Conservation (phyloP, 2,888 invertebrate genomes). For the Eupithecia abbreviata region DNA sequence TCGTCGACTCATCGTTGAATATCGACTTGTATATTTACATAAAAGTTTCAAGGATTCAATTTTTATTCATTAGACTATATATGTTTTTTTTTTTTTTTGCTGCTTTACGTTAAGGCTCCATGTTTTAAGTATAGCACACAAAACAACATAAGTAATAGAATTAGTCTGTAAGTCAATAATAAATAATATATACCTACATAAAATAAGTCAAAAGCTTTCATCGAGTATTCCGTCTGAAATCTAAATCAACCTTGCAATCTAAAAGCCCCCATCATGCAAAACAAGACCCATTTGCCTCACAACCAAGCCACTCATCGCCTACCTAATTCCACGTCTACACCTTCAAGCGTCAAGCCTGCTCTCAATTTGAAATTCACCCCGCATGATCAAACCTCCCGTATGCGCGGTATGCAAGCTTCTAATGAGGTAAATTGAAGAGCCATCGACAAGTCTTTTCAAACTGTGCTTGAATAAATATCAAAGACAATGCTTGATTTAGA, state of each 20-base stretch:
- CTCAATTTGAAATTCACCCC: conserved; percentile 65
- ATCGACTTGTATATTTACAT: not conserved
- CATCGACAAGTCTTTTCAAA: conserved; percentile 63
- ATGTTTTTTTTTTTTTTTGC: not conserved
- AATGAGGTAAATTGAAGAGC: conserved; percentile 71
- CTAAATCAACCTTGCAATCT: not conserved
- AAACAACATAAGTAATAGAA: not conserved
- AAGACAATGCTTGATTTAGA: conserved; percentile 50
- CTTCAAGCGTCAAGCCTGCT: conserved; percentile 37
- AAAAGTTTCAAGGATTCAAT: too few relatives aligned
- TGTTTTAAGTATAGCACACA: not conserved
- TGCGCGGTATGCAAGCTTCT: conserved; percentile 53
- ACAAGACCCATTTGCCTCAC: not conserved
- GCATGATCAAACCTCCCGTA: conserved; percentile 59
- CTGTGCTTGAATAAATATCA: conserved; percentile 59
- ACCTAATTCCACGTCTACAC: conserved; percentile 35
- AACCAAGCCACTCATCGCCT: conserved; percentile 29
- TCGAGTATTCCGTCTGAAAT: not conserved
- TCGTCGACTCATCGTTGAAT: not conserved
- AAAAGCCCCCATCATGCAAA: conserved; percentile 3
- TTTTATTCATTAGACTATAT: too few relatives aligned
- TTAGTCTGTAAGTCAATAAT: not conserved
- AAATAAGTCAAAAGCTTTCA: not conserved
- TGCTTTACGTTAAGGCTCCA: not conserved
- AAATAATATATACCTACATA: not conserved